Evolutionary conservation across 2,113 vertebrate genomes (phyloP).

Genomic region (Bostrychus sinensis): DNA sequence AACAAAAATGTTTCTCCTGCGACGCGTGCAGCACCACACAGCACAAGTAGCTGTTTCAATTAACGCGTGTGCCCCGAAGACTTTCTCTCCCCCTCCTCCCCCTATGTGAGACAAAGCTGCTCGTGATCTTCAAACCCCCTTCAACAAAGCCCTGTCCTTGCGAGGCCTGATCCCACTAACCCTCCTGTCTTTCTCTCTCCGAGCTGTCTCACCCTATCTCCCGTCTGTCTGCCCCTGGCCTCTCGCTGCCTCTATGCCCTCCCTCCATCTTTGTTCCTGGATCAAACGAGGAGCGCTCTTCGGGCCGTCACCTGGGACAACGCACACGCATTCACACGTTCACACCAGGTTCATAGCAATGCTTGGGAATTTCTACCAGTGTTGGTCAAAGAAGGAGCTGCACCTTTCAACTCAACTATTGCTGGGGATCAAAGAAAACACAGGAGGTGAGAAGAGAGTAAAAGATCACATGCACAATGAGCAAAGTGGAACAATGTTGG

Average conservation of each 20-base stretch:
- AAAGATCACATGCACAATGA: constrained; percentile 34
- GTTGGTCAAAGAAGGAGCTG: constrained; percentile 41
- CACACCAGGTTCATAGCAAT: constrained; percentile 28
- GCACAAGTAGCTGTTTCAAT: not conserved
- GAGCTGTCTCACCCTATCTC: constrained; percentile 14
- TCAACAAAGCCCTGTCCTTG: constrained; percentile 69
- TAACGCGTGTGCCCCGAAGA: constrained; percentile 9
- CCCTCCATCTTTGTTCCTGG: constrained; percentile 71
- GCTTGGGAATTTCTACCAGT: constrained; percentile 40
- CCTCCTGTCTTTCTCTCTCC: constrained; percentile 34
- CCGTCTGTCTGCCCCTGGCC: constrained; percentile 10
- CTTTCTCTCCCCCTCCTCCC: constrained; percentile 38
- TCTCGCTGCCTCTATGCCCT: constrained; percentile 60
- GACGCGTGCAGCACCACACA: constrained; percentile 20
- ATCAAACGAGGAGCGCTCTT: constrained; percentile 74
- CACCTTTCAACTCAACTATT: constrained; percentile 62
- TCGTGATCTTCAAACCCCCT: constrained; percentile 73
- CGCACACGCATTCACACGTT: constrained; percentile 32
- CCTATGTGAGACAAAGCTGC: constrained; percentile 66
- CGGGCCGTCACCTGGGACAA: constrained; percentile 67
- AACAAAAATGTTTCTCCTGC: not conserved
- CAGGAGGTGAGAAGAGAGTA: constrained; percentile 1
- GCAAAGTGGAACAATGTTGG: constrained; percentile 48
- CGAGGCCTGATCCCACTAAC: constrained; percentile 62
- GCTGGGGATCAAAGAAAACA: constrained; percentile 60